These are phyloP conservation scores for Eidolon helvum DNA, from an alignment of 2,113 vertebrate genomes.

Conservation along the genomic window DNA sequence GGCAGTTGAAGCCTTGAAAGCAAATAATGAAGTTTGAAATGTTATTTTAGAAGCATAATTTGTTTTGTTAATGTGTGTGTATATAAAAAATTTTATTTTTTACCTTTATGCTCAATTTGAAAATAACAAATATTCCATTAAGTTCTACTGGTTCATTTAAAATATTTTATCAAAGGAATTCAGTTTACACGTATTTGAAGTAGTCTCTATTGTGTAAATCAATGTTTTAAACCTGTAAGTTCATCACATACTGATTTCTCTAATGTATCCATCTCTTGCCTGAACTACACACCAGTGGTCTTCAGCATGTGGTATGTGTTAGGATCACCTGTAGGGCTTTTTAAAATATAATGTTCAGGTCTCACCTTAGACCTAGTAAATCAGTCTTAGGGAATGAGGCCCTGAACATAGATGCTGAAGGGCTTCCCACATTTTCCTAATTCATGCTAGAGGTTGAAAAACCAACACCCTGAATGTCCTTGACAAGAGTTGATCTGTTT, in stretches of 20 bases:
- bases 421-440: not conserved
- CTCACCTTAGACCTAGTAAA: not conserved
- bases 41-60: not conserved
- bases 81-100: not conserved
- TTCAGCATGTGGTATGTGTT: not conserved
- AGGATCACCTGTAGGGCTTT: not conserved
- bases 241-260: not conserved
- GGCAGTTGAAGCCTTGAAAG: not conserved
- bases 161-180: conserved; percentile 26
- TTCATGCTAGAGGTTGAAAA: not conserved
- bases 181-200: not conserved
- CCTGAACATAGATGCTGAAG: not conserved
- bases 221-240: not conserved
- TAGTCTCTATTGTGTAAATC: not conserved
- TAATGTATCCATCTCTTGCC: not conserved
- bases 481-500: not conserved
- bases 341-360: not conserved
- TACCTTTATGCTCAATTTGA: not conserved
- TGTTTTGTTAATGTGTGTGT: not conserved
- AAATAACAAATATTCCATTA: not conserved
- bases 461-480: not conserved
- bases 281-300: not conserved
- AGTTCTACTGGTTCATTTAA: conserved; percentile 20
- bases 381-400: not conserved
- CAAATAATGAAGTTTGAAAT: conserved; percentile 13